Evolutionary conservation across 53 echinoderm and acorn worm genomes (phyloP).

Genomic region (Luidia sarsii): DNA sequence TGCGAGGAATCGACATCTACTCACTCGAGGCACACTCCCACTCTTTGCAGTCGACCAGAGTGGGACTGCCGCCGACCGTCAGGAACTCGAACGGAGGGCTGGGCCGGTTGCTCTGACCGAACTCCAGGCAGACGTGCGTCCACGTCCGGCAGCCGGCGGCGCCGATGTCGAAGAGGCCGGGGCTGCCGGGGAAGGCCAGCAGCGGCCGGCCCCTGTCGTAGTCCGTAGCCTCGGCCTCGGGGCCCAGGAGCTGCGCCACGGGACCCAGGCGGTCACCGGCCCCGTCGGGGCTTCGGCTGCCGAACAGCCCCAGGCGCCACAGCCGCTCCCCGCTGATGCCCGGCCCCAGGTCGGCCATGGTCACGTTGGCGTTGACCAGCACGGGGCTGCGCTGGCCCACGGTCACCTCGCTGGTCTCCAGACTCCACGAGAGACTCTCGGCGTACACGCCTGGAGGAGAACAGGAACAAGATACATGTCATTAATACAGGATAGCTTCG

Average conservation of each 20-base stretch:
- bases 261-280: conserved; percentile 39
- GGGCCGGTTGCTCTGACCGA: conserved; percentile 50
- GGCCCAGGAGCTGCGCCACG: conserved; percentile 23
- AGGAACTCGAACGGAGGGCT: conserved; percentile 61
- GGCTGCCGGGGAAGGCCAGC: conserved; percentile 4
- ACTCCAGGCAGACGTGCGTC: conserved; percentile 56
- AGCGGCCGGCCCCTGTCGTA: conserved; percentile 9
- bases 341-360: conserved; percentile 53
- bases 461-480: too few species aligned
- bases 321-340: conserved; percentile 59
- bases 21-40: conserved; percentile 57
- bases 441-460: conserved; percentile 79
- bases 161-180: conserved; percentile 31
- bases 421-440: conserved; percentile 61
- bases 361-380: conserved; percentile 59
- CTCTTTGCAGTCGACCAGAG: conserved; percentile 50
- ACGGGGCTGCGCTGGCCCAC: conserved; percentile 70
- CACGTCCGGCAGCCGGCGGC: conserved; percentile 47
- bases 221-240: background rate
- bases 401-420: conserved; percentile 61
- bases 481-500: too few species aligned
- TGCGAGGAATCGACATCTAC: too few species aligned
- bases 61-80: conserved; percentile 24
- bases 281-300: conserved; percentile 48
- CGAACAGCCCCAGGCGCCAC: conserved; percentile 67